Conservation (phyloP, 2,113 vertebrate species). For the Myiozetetes cayanensis region DNA sequence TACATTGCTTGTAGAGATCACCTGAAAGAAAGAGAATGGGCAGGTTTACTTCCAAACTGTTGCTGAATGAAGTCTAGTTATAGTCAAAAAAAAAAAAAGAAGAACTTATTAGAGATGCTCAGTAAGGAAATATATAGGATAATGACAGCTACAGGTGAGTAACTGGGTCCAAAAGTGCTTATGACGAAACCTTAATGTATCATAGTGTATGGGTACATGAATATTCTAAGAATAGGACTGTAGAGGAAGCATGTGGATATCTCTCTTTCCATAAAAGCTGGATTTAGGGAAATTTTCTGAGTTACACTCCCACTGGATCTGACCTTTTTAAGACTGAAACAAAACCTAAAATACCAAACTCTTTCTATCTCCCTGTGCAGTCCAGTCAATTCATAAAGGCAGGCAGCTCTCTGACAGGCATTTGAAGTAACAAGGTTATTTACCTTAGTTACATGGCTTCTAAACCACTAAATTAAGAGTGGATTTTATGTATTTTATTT, state of each 20-base stretch:
- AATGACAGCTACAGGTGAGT: not conserved
- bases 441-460: not conserved
- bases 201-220: not conserved
- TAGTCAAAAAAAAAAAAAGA: not conserved
- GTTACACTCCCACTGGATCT: not conserved
- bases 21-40: not conserved
- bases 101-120: not conserved
- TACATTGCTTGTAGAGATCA: not conserved
- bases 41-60: not conserved
- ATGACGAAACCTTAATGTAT: not conserved
- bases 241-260: not conserved
- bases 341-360: not conserved
- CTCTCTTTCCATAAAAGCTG: not conserved
- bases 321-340: not conserved
- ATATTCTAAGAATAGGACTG: not conserved
- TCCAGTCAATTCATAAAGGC: not conserved
- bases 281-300: not conserved
- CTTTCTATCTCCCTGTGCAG: not conserved
- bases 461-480: not conserved
- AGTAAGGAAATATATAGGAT: not conserved
- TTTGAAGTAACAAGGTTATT: not conserved
- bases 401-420: not conserved
- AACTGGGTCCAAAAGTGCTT: not conserved
- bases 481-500: not conserved
- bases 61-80: not conserved